Evolutionary conservation across 2,113 vertebrate species (phyloP).

Genomic region (Stomatorhinus ivindoensis): DNA sequence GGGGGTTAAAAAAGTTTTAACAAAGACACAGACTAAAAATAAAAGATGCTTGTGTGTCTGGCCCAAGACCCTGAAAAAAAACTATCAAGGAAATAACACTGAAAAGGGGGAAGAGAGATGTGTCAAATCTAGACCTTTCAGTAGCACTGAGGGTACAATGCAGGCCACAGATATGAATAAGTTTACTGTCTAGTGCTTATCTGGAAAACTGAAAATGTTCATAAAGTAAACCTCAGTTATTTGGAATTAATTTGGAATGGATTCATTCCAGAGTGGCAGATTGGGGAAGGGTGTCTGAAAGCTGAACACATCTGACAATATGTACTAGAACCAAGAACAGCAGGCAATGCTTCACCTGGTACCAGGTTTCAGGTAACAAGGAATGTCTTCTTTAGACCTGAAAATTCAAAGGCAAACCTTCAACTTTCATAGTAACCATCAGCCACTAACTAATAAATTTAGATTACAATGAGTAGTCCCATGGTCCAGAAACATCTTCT

Average conservation of each 20-base stretch:
- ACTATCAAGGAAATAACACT: neutral
- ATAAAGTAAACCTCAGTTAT: neutral
- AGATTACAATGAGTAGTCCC: neutral
- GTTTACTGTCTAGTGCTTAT: neutral
- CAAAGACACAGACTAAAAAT: slow-evolving; percentile 21
- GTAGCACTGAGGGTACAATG: neutral
- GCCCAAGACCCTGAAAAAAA: neutral
- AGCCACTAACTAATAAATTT: neutral
- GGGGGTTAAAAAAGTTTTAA: slow-evolving; percentile 10
- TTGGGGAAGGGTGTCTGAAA: neutral
- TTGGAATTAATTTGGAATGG: neutral
- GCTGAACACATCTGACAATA: neutral
- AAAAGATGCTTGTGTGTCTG: slow-evolving; percentile 15
- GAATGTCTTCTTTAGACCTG: neutral
- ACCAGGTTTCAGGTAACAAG: neutral
- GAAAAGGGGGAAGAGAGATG: neutral
- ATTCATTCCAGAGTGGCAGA: neutral
- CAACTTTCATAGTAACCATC: neutral
- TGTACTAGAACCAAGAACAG: neutral
- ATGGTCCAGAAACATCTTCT: neutral
- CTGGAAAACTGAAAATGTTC: neutral
- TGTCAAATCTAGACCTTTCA: neutral
- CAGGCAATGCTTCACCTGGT: neutral
- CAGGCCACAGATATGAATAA: neutral
- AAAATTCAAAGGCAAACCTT: neutral